Conservation (phyloP, 2,113 vertebrate genomes). For the Sceloporus tristichus region DNA sequence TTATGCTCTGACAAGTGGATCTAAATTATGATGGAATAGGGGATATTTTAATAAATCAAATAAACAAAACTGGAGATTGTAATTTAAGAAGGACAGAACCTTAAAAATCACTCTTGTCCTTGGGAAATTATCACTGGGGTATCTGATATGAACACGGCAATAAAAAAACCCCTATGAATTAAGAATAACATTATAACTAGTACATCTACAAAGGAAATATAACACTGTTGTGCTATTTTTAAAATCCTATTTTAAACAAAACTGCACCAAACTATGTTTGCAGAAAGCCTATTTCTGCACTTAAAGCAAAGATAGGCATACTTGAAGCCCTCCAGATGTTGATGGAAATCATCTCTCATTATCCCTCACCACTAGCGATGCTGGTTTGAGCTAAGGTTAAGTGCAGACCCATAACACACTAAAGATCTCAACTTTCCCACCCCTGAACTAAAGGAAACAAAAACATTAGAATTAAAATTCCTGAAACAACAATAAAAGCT, state of each 20-base stretch:
- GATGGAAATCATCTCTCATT: not conserved
- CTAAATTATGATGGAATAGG: too few species aligned
- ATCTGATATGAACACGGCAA: not conserved
- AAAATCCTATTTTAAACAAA: not conserved
- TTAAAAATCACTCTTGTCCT: not conserved
- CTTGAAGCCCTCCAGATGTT: not conserved
- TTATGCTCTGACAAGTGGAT: too few species aligned
- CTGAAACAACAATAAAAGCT: slow-evolving; percentile 59
- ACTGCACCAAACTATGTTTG: not conserved
- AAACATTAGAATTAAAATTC: slow-evolving; percentile 7
- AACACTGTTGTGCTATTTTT: not conserved
- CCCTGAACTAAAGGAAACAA: not conserved
- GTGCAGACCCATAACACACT: not conserved
- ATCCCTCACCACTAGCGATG: not conserved
- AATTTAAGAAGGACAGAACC: not conserved
- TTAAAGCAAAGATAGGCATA: not conserved
- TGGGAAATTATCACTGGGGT: not conserved
- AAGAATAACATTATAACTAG: not conserved
- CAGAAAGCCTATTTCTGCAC: not conserved
- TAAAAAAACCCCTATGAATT: too few species aligned
- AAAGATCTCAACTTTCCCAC: not conserved
- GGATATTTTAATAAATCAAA: too few species aligned
- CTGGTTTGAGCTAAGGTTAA: not conserved
- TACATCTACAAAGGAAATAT: not conserved
- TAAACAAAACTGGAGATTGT: not conserved